Conservation (phyloP, 2,113 vertebrate genomes). For the Chionis minor region DNA sequence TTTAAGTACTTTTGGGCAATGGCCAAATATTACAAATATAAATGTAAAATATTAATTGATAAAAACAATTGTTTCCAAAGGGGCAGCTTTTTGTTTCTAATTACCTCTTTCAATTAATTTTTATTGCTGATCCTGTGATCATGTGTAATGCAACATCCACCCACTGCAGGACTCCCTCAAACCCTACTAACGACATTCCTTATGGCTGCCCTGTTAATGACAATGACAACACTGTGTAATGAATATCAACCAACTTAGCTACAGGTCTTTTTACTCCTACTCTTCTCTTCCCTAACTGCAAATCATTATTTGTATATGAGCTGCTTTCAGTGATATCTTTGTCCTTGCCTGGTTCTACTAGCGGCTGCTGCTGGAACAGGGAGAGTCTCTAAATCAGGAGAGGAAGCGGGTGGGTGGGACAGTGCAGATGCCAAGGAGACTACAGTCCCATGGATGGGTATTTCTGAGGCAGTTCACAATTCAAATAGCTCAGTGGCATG, state of each 20-base stretch:
- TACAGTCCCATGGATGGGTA: not conserved
- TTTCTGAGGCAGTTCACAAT: not conserved
- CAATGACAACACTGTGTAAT: not conserved
- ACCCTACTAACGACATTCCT: not conserved
- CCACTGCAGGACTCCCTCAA: not conserved
- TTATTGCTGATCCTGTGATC: constrained; percentile 28
- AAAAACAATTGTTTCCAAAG: constrained; percentile 41
- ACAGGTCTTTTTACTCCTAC: constrained; percentile 26
- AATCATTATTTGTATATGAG: not conserved
- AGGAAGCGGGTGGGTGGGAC: not conserved
- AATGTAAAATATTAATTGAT: constrained; percentile 41
- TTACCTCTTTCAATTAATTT: constrained; percentile 33
- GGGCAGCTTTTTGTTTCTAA: constrained; percentile 31
- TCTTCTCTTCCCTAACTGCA: not conserved
- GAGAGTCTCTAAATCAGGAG: not conserved
- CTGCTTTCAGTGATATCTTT: not conserved
- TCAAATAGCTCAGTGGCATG: not conserved
- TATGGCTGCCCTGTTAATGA: constrained; percentile 6
- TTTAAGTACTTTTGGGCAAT: constrained; percentile 20
- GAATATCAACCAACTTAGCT: constrained; percentile 4
- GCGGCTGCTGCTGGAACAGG: not conserved
- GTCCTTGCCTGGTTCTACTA: not conserved
- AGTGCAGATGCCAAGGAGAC: not conserved
- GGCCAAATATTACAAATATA: constrained; percentile 26
- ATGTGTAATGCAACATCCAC: constrained; percentile 20